These are phyloP conservation scores for Mactromeris polynyma DNA, from an alignment of 2,888 invertebrate species.

Conservation along the genomic window DNA sequence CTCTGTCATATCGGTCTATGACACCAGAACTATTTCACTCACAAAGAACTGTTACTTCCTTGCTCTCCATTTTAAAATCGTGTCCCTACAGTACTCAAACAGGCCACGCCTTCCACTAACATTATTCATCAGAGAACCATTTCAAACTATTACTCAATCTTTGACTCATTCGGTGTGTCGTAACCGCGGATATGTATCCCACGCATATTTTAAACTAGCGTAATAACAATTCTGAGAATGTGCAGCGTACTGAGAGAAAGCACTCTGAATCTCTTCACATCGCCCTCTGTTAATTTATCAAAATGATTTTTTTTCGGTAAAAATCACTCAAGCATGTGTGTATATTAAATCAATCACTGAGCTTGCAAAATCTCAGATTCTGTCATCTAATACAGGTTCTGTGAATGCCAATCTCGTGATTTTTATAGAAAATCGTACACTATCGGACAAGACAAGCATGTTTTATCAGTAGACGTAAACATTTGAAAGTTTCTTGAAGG, in stretches of 20 bases:
- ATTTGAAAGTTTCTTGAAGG: no score
- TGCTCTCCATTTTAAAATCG: not conserved
- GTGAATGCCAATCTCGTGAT: not conserved
- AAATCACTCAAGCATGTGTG: not conserved
- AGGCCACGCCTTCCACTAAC: not conserved
- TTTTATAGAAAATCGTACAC: no score
- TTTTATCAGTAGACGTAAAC: no score
- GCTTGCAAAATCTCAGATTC: not conserved
- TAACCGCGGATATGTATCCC: not conserved
- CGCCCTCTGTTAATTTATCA: not conserved
- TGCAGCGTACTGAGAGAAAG: not conserved
- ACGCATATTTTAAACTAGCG: not conserved
- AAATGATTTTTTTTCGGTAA: not conserved
- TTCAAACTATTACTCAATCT: not conserved
- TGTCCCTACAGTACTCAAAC: not conserved
- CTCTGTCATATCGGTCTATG: not conserved
- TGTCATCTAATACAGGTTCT: not conserved
- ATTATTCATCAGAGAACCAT: not conserved
- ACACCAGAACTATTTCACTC: not conserved
- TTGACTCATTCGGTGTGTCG: not conserved
- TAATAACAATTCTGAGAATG: slow-evolving; percentile 11
- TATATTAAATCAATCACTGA: not conserved
- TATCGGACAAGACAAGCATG: no score
- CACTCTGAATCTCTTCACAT: not conserved
- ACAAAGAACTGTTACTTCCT: not conserved